Base-by-base conservation (phyloP, 2,888 invertebrate genomes). In the Phaonia tiefii region DNA sequence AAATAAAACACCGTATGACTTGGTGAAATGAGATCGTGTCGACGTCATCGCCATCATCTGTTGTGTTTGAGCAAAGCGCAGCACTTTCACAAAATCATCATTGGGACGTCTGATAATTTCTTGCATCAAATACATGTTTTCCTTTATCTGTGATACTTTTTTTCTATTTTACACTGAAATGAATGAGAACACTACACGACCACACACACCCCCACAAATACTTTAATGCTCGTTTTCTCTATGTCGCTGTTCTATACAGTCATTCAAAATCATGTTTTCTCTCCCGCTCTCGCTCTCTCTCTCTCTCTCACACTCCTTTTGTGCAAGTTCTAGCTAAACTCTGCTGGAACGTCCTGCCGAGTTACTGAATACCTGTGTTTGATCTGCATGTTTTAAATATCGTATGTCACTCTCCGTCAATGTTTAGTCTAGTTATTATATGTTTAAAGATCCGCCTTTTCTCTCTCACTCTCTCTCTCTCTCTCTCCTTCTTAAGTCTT, bases 121-220 rank as follows among this genome's bases (percentile, higher is more conserved):
- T 75, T 67, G 70, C 82, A 79, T 79, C 75, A 75, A 49, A 73
- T 73, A 76, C 69, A 76, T 79, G 72, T 79, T 73, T 76, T 7
- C 44, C 22, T 54, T 37, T 54, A 63, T 65, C 31, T 69, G n/a
- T 79, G 46, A 22, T 20, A 65, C 46, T 31, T 5, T 63, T 1
- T 63, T 42, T 74, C 13, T 65, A 15, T 46, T 72, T 42, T 58
- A 77, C 74, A 77, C 72, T 76, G 73, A 71, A 66, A 51, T 60
- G 58, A 80, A 78, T 77, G 54, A 81, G 67, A 69, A 75, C 65
- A 75, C 81, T 81, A 72, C 74, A 67, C 82, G 76, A 79, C 49
- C 56, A 67, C 65, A 63, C 80, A 79, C 81, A 22, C 25, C 22
- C 44, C 3, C 31, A 5, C 31, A 31, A 31, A 31, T 8, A 31